phyloP scores from a whole-genome alignment of 1,140 invertebrate species.

The Procambarus virginalis region DNA sequence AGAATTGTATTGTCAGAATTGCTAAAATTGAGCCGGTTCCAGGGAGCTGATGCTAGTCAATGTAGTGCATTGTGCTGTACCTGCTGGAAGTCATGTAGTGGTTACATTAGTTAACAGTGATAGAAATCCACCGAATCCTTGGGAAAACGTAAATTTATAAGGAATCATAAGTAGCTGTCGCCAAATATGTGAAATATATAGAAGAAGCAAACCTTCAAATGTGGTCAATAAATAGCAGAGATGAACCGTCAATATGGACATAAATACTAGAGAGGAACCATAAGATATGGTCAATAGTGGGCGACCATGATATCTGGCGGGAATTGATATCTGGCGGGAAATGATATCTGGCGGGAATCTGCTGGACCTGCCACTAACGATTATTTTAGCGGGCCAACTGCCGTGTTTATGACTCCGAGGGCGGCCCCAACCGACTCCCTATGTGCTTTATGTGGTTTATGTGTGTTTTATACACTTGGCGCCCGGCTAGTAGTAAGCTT shows the following conservation, averaged over 20 bases:
- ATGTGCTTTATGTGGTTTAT: constrained; percentile 50
- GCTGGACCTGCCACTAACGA: constrained; percentile 26
- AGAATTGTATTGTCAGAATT: too few species aligned
- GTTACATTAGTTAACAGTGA: too few species aligned
- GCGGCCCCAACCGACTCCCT: constrained; percentile 5
- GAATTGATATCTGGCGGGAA: constrained; percentile 36
- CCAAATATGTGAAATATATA: too few species aligned
- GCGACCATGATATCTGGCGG: neutral
- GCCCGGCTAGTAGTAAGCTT: constrained; percentile 28
- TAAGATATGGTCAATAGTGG: neutral
- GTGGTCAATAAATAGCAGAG: constrained; percentile 22
- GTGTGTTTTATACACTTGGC: constrained; percentile 49
- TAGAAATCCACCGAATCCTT: too few species aligned
- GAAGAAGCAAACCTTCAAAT: neutral
- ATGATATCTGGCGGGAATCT: constrained; percentile 38
- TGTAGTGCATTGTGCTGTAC: too few species aligned
- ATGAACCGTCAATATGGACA: too few species aligned
- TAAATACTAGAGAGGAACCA: too few species aligned
- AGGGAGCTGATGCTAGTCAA: too few species aligned
- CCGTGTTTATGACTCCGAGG: constrained; percentile 27
- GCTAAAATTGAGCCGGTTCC: too few species aligned
- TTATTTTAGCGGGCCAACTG: constrained; percentile 46
- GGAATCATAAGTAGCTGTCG: neutral
- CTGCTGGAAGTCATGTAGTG: too few species aligned
- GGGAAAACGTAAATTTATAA: constrained; percentile 28